These are phyloP conservation scores for Nycticebus coucang DNA, from an alignment of 2,113 vertebrate species.

Conservation along the genomic window DNA sequence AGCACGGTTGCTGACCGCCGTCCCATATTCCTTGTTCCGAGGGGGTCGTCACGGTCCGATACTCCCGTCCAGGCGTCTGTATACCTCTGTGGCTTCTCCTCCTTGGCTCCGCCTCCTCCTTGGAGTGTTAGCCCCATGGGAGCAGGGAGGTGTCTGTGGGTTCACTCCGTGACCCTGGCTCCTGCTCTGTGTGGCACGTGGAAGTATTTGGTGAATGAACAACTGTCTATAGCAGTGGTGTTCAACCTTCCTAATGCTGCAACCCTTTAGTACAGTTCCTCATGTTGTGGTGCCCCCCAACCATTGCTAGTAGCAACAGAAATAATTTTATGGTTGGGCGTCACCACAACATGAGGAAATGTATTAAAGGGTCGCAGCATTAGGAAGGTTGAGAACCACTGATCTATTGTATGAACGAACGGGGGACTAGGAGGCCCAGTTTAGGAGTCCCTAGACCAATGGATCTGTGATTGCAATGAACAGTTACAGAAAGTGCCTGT, in stretches of 20 bases:
- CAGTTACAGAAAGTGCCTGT: too few species aligned
- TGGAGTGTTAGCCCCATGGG: fast-evolving
- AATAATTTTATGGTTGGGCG: too few species aligned
- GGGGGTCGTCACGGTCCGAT: fast-evolving
- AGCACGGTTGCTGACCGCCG: fast-evolving
- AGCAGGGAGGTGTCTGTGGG: not conserved
- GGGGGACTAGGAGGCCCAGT: fast-evolving
- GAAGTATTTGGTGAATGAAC: fast-evolving
- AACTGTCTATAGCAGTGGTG: not conserved
- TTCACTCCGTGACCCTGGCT: not conserved
- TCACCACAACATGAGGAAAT: too few species aligned
- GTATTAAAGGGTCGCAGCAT: too few species aligned
- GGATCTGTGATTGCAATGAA: not conserved
- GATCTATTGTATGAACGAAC: fast-evolving
- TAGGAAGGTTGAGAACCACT: too few species aligned
- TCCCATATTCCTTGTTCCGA: not conserved
- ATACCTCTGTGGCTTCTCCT: not conserved
- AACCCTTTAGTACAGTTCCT: too few species aligned
- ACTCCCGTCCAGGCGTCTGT: not conserved
- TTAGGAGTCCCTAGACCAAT: not conserved
- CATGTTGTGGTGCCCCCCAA: too few species aligned
- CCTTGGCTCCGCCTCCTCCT: too few species aligned
- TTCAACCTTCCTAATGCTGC: too few species aligned
- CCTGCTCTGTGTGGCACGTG: fast-evolving
- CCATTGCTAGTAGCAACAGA: too few species aligned